These are phyloP conservation scores for Drosophila pegasa DNA, from an alignment of 2,888 invertebrate genomes.

Conservation along the genomic window DNA sequence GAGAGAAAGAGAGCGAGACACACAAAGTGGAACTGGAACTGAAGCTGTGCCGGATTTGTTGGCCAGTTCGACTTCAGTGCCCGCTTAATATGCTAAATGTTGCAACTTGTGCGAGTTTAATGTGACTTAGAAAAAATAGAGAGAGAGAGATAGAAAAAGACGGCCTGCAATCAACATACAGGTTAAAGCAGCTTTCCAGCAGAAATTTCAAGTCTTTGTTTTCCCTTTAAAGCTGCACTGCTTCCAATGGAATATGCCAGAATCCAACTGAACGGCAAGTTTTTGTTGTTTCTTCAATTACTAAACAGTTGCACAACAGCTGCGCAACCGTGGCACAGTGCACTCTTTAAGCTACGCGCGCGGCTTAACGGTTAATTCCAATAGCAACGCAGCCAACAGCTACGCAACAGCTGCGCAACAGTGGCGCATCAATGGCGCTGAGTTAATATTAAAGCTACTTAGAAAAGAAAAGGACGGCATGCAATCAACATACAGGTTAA, in stretches of 20 bases:
- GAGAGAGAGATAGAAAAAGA: neutral
- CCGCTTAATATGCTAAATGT: slow-evolving; percentile 73
- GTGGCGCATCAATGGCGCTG: neutral
- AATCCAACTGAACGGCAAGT: too few species aligned
- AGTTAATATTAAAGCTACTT: slow-evolving; percentile 27
- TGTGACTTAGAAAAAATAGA: slow-evolving; percentile 24
- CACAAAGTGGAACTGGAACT: slow-evolving; percentile 10
- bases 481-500: neutral
- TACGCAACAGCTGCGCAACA: slow-evolving; percentile 9
- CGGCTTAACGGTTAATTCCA: neutral
- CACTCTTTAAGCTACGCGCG: neutral
- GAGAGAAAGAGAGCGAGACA: too few species aligned
- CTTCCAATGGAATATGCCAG: neutral
- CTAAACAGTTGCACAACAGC: neutral
- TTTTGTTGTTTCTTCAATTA: neutral
- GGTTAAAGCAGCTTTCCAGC: neutral
- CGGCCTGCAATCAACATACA: neutral
- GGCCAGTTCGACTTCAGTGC: slow-evolving; percentile 51
- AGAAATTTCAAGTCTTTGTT: neutral
- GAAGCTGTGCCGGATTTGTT: slow-evolving; percentile 26
- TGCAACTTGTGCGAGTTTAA: slow-evolving; percentile 61
- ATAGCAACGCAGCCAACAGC: slow-evolving; percentile 1
- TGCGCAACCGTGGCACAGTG: neutral
- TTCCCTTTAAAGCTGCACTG: neutral
- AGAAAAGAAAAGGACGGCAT: neutral